Evolutionary conservation across 2,888 invertebrate genomes (phyloP).

Genomic region (Molorchus minor): DNA sequence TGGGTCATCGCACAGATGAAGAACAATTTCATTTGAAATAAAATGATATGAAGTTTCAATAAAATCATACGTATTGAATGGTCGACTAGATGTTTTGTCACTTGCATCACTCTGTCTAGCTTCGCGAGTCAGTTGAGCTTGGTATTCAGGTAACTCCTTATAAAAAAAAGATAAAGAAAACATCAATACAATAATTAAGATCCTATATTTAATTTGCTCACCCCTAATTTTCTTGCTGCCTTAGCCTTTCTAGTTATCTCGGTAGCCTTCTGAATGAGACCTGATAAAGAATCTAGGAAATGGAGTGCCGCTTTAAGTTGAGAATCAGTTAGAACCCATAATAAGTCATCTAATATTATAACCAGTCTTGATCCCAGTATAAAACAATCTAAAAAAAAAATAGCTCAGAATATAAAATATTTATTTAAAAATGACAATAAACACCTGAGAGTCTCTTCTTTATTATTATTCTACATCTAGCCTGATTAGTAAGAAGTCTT

Average conservation of each 20-base stretch:
- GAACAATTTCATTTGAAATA: conserved; percentile 89
- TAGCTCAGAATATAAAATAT: not conserved
- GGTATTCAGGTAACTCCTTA: conserved; percentile 76
- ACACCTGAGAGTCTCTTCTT: conserved; percentile 90
- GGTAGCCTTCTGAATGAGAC: conserved; percentile 82
- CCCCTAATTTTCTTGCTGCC: conserved; percentile 85
- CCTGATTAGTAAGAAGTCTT: conserved; percentile 91
- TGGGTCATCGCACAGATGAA: conserved; percentile 96
- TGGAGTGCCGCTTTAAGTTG: conserved; percentile 93
- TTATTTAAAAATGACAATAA: conserved; percentile 4
- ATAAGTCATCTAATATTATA: conserved; percentile 91
- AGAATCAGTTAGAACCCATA: conserved; percentile 97
- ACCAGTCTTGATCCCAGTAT: conserved; percentile 91
- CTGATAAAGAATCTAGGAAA: conserved; percentile 85
- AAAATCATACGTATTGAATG: conserved; percentile 92
- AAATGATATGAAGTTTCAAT: conserved; percentile 98
- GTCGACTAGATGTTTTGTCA: conserved; percentile 64
- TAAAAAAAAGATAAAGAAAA: conserved; percentile 22
- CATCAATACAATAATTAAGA: not conserved
- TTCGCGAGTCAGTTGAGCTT: conserved; percentile 74
- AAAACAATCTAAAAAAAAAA: conserved; percentile 79
- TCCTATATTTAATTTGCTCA: conserved; percentile 31
- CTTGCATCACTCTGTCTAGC: conserved; percentile 61
- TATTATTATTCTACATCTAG: conserved; percentile 92
- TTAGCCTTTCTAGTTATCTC: conserved; percentile 82